Conservation (phyloP, 2,113 vertebrate species). For the Xerus inauris region DNA sequence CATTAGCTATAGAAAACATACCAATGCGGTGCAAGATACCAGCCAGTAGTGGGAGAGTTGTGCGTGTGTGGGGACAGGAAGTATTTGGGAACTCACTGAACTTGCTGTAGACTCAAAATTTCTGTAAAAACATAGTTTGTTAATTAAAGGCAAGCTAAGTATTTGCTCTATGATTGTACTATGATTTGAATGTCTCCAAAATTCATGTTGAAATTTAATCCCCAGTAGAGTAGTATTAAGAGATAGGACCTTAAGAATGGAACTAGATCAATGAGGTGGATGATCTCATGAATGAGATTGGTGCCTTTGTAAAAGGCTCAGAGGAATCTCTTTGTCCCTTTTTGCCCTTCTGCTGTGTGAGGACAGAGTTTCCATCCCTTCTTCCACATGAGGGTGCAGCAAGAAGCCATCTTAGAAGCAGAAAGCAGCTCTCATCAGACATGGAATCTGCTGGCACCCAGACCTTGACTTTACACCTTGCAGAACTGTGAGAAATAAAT, state of each 20-base stretch:
- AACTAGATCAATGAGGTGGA: neutral
- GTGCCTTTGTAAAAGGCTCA: neutral
- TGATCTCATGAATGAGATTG: neutral
- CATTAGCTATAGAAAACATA: neutral
- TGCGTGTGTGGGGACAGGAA: accelerated
- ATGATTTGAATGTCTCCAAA: neutral
- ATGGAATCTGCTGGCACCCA: too few species aligned
- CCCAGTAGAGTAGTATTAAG: neutral
- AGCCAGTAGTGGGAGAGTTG: neutral
- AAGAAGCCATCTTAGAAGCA: neutral
- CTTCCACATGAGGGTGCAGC: neutral
- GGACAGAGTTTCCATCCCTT: neutral
- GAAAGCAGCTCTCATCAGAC: neutral
- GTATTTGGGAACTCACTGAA: neutral
- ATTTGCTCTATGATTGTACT: neutral
- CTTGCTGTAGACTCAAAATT: neutral
- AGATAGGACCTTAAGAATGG: neutral
- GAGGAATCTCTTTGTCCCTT: too few species aligned
- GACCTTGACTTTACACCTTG: neutral
- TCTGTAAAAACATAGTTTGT: neutral
- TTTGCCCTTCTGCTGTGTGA: neutral
- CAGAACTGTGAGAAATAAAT: neutral
- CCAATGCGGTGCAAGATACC: neutral
- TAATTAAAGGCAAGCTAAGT: neutral
- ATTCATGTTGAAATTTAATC: neutral